These are phyloP conservation scores for Cartodere bifasciata DNA, from an alignment of 2,888 invertebrate genomes.

Conservation along the genomic window DNA sequence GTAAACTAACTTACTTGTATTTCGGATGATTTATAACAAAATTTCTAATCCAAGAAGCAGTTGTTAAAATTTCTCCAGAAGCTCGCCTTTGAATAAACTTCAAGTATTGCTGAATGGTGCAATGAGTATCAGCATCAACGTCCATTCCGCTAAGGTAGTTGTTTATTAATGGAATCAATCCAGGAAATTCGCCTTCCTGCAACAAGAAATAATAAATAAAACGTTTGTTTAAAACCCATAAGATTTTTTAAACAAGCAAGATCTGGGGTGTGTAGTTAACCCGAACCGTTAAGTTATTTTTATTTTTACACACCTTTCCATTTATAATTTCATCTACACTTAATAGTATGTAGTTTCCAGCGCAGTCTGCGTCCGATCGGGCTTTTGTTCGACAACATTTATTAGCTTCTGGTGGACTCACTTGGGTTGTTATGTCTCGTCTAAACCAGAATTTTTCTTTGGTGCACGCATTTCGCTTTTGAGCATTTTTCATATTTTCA, in stretches of 20 bases:
- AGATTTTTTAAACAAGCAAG: no score
- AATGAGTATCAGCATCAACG: conserved; percentile 95
- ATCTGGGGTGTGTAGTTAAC: no score
- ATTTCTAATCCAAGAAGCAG: conserved; percentile 88
- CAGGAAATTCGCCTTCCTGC: conserved; percentile 87
- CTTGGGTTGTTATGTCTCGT: conserved; percentile 52
- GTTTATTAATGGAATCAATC: conserved; percentile 85
- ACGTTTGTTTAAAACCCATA: no score
- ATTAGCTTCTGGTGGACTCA: conserved; percentile 35
- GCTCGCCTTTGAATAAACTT: conserved; percentile 81
- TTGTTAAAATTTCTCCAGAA: conserved; percentile 81
- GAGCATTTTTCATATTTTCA: conserved; percentile 94
- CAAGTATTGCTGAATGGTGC: conserved; percentile 92
- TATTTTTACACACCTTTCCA: conserved; percentile 85
- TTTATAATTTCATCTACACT: conserved; percentile 95
- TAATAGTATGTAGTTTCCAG: conserved; percentile 60
- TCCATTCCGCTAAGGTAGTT: conserved; percentile 92
- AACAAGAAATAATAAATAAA: no score
- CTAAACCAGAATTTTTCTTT: conserved; percentile 89
- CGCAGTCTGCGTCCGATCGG: conserved; percentile 21
- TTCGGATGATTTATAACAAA: conserved; percentile 80
- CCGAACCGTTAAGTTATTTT: no score
- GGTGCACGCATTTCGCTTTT: conserved; percentile 76
- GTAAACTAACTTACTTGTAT: conserved; percentile 56
- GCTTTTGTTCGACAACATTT: conserved; percentile 28